phyloP scores from a whole-genome alignment of 2,888 invertebrate genomes.

The Hymenopus coronatus region DNA sequence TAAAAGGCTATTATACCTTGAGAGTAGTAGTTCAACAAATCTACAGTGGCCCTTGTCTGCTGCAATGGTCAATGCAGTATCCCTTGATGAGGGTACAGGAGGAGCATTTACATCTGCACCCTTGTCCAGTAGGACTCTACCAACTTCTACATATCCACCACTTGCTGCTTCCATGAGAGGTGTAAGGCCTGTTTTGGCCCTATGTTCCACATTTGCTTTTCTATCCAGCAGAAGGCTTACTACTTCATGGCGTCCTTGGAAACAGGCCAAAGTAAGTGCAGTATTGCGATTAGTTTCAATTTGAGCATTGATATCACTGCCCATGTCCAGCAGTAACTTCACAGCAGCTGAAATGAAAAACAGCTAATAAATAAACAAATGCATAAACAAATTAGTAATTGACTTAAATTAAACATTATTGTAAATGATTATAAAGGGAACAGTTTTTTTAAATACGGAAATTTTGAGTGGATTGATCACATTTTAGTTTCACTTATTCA shows the following conservation, averaged over 20 bases:
- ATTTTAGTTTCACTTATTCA: too few relatives aligned
- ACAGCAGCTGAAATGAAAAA: constrained; percentile 70
- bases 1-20: constrained; percentile 48
- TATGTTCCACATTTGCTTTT: constrained; percentile 97
- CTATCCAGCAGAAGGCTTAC: constrained; percentile 93
- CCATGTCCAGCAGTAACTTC: constrained; percentile 91
- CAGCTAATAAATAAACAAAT: neutral
- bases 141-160: constrained; percentile 98
- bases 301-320: constrained; percentile 98
- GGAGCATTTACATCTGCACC: constrained; percentile 98
- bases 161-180: constrained; percentile 99
- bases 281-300: constrained; percentile 99
- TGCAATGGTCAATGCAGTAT: constrained; percentile 97
- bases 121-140: constrained; percentile 89
- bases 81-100: constrained; percentile 95
- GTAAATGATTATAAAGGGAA: too few relatives aligned
- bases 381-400: neutral
- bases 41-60: constrained; percentile 99
- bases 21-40: constrained; percentile 80
- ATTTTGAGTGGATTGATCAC: too few relatives aligned
- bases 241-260: constrained; percentile 98
- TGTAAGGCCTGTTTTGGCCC: constrained; percentile 97
- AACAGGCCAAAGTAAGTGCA: constrained; percentile 96
- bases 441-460: too few relatives aligned
- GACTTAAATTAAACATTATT: neutral